Evolutionary conservation across 2,888 invertebrate species (phyloP).

Genomic region (Escarpia spicata): DNA sequence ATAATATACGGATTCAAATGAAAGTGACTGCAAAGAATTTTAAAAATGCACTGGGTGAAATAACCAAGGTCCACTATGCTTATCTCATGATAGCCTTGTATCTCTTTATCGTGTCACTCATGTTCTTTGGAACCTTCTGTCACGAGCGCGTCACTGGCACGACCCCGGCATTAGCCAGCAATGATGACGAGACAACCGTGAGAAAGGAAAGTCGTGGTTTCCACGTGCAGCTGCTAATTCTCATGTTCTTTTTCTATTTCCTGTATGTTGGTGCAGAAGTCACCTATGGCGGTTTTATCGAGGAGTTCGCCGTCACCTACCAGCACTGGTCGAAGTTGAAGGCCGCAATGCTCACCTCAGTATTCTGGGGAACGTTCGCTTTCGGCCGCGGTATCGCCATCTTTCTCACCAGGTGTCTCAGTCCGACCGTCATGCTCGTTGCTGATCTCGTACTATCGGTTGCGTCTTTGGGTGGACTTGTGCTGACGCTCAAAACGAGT

Average conservation of each 20-base stretch:
- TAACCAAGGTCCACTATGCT: constrained; percentile 62
- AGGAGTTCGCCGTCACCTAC: constrained; percentile 62
- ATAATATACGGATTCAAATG: neutral
- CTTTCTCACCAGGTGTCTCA: constrained; percentile 62
- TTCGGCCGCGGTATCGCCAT: constrained; percentile 65
- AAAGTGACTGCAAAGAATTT: constrained; percentile 34
- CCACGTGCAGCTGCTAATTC: constrained; percentile 52
- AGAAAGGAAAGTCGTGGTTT: constrained; percentile 42
- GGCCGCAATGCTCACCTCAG: constrained; percentile 64
- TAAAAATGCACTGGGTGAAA: constrained; percentile 44
- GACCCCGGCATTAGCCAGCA: neutral
- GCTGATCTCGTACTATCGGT: constrained; percentile 57
- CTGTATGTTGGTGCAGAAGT: constrained; percentile 66
- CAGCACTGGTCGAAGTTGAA: constrained; percentile 56
- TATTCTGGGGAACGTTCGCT: constrained; percentile 67
- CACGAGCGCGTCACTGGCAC: neutral
- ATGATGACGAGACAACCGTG: constrained; percentile 22
- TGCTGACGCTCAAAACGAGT: constrained; percentile 44
- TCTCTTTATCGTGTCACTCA: constrained; percentile 57
- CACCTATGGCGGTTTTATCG: constrained; percentile 66
- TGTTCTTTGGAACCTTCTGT: constrained; percentile 50
- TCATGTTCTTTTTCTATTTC: constrained; percentile 64
- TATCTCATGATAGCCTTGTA: constrained; percentile 63
- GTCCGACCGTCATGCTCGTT: constrained; percentile 63
- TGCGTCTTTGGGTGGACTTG: constrained; percentile 55